Conservation (phyloP, 2,888 invertebrate genomes). For the Chrysina gloriosa region DNA sequence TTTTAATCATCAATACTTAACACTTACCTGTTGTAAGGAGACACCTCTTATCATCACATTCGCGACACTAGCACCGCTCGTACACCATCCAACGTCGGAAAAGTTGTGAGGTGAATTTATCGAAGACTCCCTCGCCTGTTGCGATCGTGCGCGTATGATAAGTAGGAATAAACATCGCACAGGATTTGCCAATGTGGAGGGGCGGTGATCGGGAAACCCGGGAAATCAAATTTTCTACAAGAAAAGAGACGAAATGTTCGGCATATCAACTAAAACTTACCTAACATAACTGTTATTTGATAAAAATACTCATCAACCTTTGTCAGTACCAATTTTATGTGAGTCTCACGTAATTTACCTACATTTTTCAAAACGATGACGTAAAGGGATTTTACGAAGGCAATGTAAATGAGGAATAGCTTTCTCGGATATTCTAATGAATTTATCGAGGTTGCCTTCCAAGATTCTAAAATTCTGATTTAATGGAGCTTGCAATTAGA, state of each 20-base stretch:
- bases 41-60: slow-evolving; percentile 42
- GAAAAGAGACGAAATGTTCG: slow-evolving; percentile 45
- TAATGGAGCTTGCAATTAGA: no score
- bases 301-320: no score
- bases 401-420: no score
- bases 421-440: no score
- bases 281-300: no score
- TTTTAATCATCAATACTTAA: no score
- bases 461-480: no score
- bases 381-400: no score
- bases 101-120: slow-evolving; percentile 42
- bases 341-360: no score
- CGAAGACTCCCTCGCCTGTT: slow-evolving; percentile 43
- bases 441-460: no score
- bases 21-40: slow-evolving; percentile 43
- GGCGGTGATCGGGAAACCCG: slow-evolving; percentile 52
- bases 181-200: slow-evolving; percentile 28
- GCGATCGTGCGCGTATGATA: slow-evolving; percentile 43
- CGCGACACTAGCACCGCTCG: slow-evolving; percentile 50
- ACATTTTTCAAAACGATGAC: no score
- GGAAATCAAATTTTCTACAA: slow-evolving; percentile 55
- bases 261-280: neutral
- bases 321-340: no score
- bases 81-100: slow-evolving; percentile 46
- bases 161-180: slow-evolving; percentile 45